Conservation (phyloP, 2,113 vertebrate genomes). For the Ranitomeya variabilis region DNA sequence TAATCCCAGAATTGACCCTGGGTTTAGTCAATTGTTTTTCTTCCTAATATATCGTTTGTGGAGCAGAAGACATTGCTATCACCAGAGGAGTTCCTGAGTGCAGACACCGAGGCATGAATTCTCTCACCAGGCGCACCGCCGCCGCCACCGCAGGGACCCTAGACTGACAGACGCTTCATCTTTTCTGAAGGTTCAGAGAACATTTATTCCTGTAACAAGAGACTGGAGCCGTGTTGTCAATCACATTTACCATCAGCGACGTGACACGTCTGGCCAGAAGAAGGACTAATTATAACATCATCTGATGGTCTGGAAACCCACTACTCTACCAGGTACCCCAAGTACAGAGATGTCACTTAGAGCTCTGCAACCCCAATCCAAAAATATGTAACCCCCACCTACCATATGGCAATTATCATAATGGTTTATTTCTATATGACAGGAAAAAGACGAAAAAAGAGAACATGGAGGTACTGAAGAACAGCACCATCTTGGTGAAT, state of each 20-base stretch:
- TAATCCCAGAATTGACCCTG: too few species aligned
- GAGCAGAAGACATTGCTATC: neutral
- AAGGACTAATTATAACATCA: neutral
- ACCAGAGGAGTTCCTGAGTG: neutral
- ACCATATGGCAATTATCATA: too few species aligned
- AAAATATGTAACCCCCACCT: too few species aligned
- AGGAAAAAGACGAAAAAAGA: too few species aligned
- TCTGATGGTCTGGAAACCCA: neutral
- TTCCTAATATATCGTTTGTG: neutral
- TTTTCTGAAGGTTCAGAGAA: constrained; percentile 10
- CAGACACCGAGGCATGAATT: neutral
- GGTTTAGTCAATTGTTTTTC: neutral
- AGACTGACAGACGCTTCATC: constrained; percentile 27
- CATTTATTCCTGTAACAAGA: neutral
- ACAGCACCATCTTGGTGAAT: too few species aligned
- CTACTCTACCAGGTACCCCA: neutral
- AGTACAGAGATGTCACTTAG: too few species aligned
- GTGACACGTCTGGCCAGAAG: neutral
- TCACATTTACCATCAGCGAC: neutral
- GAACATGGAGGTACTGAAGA: too few species aligned
- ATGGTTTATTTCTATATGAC: too few species aligned
- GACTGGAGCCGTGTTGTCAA: neutral
- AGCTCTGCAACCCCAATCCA: too few species aligned
- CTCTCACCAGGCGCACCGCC: neutral
- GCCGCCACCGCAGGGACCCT: neutral